Evolutionary conservation across 2,888 invertebrate species (phyloP).

Genomic region (Acanthopleura granulata): DNA sequence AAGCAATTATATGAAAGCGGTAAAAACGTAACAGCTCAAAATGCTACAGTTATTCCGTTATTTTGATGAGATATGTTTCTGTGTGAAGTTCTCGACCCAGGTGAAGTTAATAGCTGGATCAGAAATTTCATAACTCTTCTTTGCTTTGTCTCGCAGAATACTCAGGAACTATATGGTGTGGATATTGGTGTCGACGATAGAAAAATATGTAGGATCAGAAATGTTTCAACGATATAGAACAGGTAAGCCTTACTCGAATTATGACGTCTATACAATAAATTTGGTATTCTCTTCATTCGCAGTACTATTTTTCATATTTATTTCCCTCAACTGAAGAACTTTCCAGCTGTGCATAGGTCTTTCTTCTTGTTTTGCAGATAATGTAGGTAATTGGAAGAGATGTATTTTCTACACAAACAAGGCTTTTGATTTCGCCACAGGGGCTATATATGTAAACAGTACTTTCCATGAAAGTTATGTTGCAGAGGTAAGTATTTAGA

Average conservation of each 20-base stretch:
- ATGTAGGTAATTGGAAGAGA: slow-evolving; percentile 56
- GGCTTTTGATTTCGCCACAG: slow-evolving; percentile 58
- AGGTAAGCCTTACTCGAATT: not conserved
- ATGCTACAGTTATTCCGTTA: too few relatives aligned
- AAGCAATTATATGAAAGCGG: too few relatives aligned
- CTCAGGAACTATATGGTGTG: slow-evolving; percentile 49
- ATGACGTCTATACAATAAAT: too few relatives aligned
- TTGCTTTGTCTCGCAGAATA: slow-evolving; percentile 33
- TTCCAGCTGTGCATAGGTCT: too few relatives aligned
- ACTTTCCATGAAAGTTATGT: slow-evolving; percentile 43
- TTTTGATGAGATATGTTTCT: too few relatives aligned
- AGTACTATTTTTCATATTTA: too few relatives aligned
- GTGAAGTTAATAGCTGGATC: too few relatives aligned
- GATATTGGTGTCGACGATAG: slow-evolving; percentile 45
- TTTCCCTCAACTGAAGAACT: too few relatives aligned
- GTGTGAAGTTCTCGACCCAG: too few relatives aligned
- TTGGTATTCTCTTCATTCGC: too few relatives aligned
- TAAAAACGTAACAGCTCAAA: too few relatives aligned
- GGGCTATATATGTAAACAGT: slow-evolving; percentile 56
- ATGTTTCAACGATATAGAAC: not conserved
- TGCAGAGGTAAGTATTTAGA: slow-evolving; percentile 39
- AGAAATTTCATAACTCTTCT: too few relatives aligned
- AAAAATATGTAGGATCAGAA: slow-evolving; percentile 16
- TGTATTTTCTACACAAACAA: slow-evolving; percentile 60
- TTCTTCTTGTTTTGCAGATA: slow-evolving; percentile 36